Evolutionary conservation across 2,113 vertebrate genomes (phyloP).

Genomic region (Corapipo altera): DNA sequence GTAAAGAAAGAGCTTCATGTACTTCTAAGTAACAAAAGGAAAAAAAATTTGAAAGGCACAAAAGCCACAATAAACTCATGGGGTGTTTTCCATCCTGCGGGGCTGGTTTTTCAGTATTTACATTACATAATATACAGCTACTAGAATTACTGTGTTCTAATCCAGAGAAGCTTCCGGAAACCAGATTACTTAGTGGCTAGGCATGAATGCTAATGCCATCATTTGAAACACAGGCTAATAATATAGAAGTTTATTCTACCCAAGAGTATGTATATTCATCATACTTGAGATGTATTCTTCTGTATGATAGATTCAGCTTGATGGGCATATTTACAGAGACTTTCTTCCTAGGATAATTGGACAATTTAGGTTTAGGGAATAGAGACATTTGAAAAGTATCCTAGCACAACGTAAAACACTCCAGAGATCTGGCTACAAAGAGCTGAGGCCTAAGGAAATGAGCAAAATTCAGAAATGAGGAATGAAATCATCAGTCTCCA

Average conservation of each 20-base stretch:
- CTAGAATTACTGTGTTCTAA: constrained; percentile 36
- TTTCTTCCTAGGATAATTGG: neutral
- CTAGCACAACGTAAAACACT: neutral
- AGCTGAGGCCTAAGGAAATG: neutral
- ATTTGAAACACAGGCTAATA: constrained; percentile 48
- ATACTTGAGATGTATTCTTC: neutral
- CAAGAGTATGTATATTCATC: neutral
- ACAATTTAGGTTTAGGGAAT: constrained; percentile 13
- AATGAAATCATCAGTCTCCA: constrained; percentile 16
- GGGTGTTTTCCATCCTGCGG: constrained; percentile 14
- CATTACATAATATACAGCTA: constrained; percentile 43
- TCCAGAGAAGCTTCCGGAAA: constrained; percentile 41
- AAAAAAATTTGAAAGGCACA: neutral
- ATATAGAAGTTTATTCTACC: neutral
- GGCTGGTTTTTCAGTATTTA: constrained; percentile 6
- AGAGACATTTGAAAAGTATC: constrained; percentile 54
- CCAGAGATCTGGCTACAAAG: neutral
- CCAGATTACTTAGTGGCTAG: neutral
- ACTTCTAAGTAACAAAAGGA: neutral
- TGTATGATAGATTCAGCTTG: neutral
- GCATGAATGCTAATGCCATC: neutral
- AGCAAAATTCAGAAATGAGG: neutral
- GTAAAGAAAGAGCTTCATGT: neutral
- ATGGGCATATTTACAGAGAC: neutral
- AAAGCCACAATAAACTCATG: constrained; percentile 5